phyloP scores from a whole-genome alignment of 2,888 invertebrate genomes.

The Andricus quercusramuli region DNA sequence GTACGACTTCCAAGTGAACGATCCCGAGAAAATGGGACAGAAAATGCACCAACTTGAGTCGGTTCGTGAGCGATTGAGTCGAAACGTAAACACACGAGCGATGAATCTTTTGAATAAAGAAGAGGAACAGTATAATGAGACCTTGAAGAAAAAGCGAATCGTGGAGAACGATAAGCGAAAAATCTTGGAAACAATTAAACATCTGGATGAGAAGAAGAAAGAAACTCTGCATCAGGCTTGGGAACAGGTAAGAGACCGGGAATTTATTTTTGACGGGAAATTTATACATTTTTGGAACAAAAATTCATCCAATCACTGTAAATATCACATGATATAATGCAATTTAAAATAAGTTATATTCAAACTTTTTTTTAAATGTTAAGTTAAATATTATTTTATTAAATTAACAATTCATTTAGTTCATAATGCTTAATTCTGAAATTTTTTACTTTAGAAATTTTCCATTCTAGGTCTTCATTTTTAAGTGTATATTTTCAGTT shows the following conservation, averaged over 20 bases:
- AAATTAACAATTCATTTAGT: no score
- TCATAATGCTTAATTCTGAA: no score
- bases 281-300: no score
- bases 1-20: conserved; percentile 84
- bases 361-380: no score
- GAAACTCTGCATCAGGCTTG: conserved; percentile 90
- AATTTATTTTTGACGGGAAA: no score
- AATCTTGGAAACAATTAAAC: conserved; percentile 88
- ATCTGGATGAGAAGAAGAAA: conserved; percentile 95
- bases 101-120: conserved; percentile 92
- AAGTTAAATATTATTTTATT: no score
- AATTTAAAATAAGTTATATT: no score
- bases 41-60: conserved; percentile 82
- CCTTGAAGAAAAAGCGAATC: conserved; percentile 82
- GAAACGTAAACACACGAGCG: conserved; percentile 89
- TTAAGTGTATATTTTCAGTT: no score
- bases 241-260: conserved; percentile 80
- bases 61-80: conserved; percentile 84
- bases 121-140: conserved; percentile 88
- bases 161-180: conserved; percentile 76
- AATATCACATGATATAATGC: no score
- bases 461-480: no score
- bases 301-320: no score
- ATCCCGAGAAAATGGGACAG: conserved; percentile 81
- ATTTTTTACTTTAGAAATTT: no score